These are phyloP conservation scores for Lomographa bimaculata DNA, from an alignment of 2,888 invertebrate genomes.

Conservation along the genomic window DNA sequence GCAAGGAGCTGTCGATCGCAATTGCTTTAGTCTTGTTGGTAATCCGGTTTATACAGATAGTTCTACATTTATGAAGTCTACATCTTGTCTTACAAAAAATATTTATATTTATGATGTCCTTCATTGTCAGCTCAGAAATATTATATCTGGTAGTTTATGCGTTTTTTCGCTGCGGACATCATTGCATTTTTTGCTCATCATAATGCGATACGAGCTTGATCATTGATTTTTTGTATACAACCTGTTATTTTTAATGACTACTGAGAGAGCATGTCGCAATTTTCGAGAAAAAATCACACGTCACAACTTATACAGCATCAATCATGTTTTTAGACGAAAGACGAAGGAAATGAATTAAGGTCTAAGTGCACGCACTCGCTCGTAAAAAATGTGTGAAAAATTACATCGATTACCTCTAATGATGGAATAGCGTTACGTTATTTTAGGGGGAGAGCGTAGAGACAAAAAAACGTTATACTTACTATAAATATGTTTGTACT, in stretches of 20 bases:
- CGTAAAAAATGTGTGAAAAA: conserved; percentile 76
- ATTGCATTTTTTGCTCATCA: conserved; percentile 39
- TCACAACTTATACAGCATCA: conserved; percentile 57
- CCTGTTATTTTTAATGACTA: conserved; percentile 53
- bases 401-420: conserved; percentile 69
- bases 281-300: conserved; percentile 54
- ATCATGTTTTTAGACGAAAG: conserved; percentile 67
- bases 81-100: conserved; percentile 5
- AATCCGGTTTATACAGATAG: conserved; percentile 27
- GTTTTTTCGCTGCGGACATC: conserved; percentile 17
- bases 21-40: conserved; percentile 39
- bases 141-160: conserved; percentile 17
- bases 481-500: conserved; percentile 16
- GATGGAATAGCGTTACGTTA: conserved; percentile 57
- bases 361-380: conserved; percentile 59
- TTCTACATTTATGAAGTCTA: conserved; percentile 16
- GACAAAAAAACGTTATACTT: conserved; percentile 20
- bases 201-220: conserved; percentile 42
- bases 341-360: conserved; percentile 66
- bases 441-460: conserved; percentile 36
- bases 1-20: conserved; percentile 42
- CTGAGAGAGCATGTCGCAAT: conserved; percentile 51
- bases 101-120: conserved; percentile 16
- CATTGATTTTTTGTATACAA: conserved; percentile 50
- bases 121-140: conserved; percentile 18